Evolutionary conservation across 2,888 invertebrate species (phyloP).

Genomic region (Mythimna ferrago): DNA sequence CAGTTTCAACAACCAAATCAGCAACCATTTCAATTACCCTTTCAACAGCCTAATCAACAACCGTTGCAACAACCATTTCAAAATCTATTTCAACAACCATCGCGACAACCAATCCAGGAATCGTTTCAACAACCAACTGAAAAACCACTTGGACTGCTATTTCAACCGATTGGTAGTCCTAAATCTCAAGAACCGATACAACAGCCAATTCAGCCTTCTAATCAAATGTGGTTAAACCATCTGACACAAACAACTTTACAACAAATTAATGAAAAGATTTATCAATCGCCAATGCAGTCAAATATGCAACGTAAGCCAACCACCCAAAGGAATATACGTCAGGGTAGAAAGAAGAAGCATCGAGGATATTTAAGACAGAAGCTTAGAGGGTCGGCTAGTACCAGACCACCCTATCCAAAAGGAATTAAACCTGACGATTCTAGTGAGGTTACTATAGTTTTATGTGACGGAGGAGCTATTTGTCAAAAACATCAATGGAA

Average conservation of each 20-base stretch:
- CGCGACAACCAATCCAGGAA: background rate
- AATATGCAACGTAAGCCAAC: background rate
- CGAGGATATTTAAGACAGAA: conserved; percentile 11
- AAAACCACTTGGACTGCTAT: background rate
- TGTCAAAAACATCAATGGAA: conserved; percentile 33
- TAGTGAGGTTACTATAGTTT: background rate
- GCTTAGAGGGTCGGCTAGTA: conserved; percentile 26
- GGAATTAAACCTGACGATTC: conserved; percentile 3
- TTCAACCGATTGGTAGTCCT: background rate
- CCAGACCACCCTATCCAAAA: conserved; percentile 34
- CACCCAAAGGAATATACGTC: background rate
- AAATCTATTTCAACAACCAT: background rate
- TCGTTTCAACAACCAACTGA: background rate
- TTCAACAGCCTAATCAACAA: background rate
- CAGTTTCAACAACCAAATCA: background rate
- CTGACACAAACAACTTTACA: background rate
- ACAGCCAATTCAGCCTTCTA: background rate
- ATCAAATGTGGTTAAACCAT: conserved; percentile 7
- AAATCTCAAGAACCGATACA: background rate
- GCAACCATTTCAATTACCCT: background rate
- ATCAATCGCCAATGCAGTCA: background rate
- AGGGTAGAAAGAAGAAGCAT: conserved; percentile 5
- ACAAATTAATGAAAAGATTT: background rate
- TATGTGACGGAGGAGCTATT: conserved; percentile 36
- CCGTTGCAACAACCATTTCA: background rate